Base-by-base conservation (phyloP, 2,113 vertebrate genomes). In the Oreochromis niloticus region DNA sequence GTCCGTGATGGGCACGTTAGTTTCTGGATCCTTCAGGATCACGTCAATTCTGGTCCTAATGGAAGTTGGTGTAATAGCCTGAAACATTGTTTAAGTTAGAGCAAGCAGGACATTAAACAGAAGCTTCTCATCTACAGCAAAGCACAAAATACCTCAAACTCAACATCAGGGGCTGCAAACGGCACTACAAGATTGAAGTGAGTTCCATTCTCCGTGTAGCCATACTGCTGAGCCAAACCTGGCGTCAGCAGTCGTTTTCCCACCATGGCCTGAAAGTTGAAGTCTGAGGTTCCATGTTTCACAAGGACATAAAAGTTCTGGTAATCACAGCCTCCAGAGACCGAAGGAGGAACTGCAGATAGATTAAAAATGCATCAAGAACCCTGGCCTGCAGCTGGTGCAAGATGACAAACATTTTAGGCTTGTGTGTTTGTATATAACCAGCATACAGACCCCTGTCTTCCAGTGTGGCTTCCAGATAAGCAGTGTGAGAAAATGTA, bases 141-240 rank as follows among this genome's bases (percentile, higher is more conserved):
- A 71, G n/a, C 41, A 75, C 8, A 30, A 30, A 11, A 50, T 71
- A 95, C 96, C 95, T 96, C 95, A 80, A 90, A 87, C 0, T 12
- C 82, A 16, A 90, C 89, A 30, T 90, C 84, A 3, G 79, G 43
- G 1, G 90, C 10, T 2, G 80, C 56, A 82, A 94, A 95, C 0
- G 95, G 95, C 52, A 97, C 88, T 0, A 24, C 24, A 9, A 96
- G 46, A 27, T 75, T 89, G 52, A 94, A 90, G 57, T 97, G 94
- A 0, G 95, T 96, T n/a, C 63, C 83, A 6, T 96, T 96, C 10
- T 89, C 90, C 6, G 19, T 41, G 24, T 91, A 82, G 9, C 50
- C 1, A 24, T 96, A 96, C 4, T 92, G 71, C 61, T 90, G 36
- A 36, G 94, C 95, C 79, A 95, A 32, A 3, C 2, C n/a, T 2